These are phyloP conservation scores for Acanthococcus lagerstroemiae DNA, from an alignment of 2,888 invertebrate species.

Conservation along the genomic window DNA sequence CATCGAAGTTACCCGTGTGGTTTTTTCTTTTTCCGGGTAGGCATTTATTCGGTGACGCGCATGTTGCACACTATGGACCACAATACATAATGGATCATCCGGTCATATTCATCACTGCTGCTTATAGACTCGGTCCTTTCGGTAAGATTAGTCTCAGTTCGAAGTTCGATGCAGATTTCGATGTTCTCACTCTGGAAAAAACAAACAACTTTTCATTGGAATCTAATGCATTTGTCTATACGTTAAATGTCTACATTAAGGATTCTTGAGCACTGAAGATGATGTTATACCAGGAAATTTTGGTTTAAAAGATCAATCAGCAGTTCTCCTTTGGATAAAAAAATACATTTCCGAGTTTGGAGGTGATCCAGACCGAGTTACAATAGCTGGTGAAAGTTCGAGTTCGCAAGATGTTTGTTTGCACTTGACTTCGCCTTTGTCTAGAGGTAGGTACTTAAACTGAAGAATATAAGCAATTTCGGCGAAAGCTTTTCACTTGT, in stretches of 20 bases:
- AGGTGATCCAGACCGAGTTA: constrained; percentile 32
- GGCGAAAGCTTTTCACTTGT: too few relatives aligned
- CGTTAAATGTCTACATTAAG: too few relatives aligned
- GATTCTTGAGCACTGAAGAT: constrained; percentile 33
- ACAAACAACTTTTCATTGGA: too few relatives aligned
- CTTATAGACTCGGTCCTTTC: constrained; percentile 42
- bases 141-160: constrained; percentile 42
- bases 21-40: constrained; percentile 46
- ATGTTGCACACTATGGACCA: constrained; percentile 45
- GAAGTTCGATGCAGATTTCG: too few relatives aligned
- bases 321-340: constrained; percentile 31
- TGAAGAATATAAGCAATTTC: too few relatives aligned
- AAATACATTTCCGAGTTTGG: constrained; percentile 29
- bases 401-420: constrained; percentile 17
- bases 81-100: constrained; percentile 53
- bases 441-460: constrained; percentile 38
- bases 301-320: constrained; percentile 32
- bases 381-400: constrained; percentile 34
- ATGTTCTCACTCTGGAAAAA: too few relatives aligned
- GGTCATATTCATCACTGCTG: constrained; percentile 41
- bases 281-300: constrained; percentile 32
- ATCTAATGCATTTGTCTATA: not conserved
- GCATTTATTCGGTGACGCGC: constrained; percentile 51
- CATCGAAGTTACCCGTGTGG: constrained; percentile 39
- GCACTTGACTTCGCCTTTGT: constrained; percentile 33